Evolutionary conservation across 2,888 invertebrate species (phyloP).

Genomic region (Drosophila mimica): DNA sequence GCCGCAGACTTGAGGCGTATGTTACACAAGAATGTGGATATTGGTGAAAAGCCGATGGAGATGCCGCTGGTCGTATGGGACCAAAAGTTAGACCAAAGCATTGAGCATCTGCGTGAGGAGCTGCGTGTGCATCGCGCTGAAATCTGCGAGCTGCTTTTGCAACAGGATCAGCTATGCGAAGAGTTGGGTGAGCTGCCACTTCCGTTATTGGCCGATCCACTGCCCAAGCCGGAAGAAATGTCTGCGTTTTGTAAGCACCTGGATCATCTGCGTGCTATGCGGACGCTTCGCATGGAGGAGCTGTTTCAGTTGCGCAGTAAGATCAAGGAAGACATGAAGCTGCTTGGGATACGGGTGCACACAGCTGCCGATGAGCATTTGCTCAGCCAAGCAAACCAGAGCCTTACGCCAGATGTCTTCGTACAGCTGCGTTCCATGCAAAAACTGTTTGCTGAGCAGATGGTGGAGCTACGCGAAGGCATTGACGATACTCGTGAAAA

Average conservation of each 20-base stretch:
- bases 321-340: constrained; percentile 82
- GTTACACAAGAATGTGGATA: constrained; percentile 72
- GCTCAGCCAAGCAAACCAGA: constrained; percentile 86
- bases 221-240: constrained; percentile 88
- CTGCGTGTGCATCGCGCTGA: constrained; percentile 85
- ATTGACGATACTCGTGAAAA: constrained; percentile 88
- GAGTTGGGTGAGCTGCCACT: constrained; percentile 80
- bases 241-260: constrained; percentile 87
- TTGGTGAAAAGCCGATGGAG: constrained; percentile 69
- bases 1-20: constrained; percentile 76
- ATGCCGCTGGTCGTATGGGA: constrained; percentile 86
- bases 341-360: constrained; percentile 80
- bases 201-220: constrained; percentile 81
- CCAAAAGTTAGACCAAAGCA: constrained; percentile 87
- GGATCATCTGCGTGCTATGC: constrained; percentile 87
- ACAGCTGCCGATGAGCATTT: constrained; percentile 82
- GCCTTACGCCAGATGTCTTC: constrained; percentile 88
- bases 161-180: constrained; percentile 84
- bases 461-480: constrained; percentile 87
- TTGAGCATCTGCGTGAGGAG: constrained; percentile 87
- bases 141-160: constrained; percentile 85
- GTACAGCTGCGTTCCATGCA: constrained; percentile 87
- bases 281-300: constrained; percentile 86
- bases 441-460: constrained; percentile 86
- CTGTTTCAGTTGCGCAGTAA: constrained; percentile 83